These are phyloP conservation scores for Symphodus melops DNA, from an alignment of 2,113 vertebrate genomes.

Conservation along the genomic window DNA sequence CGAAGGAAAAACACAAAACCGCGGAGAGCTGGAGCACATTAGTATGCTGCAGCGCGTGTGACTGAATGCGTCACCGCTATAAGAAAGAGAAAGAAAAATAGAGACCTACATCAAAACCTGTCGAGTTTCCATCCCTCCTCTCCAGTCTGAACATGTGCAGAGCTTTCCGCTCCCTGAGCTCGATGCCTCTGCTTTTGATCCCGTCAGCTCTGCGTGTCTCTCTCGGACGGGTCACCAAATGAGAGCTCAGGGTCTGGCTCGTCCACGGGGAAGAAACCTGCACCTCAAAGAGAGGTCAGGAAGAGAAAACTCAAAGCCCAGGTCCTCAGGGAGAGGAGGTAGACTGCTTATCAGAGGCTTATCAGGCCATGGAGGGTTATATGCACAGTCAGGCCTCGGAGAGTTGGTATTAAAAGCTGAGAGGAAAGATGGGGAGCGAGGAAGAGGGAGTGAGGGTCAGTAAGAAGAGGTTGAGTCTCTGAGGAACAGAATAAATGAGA, in stretches of 20 bases:
- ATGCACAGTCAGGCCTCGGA: slow-evolving; percentile 67
- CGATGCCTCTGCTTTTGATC: slow-evolving; percentile 65
- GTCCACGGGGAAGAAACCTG: slow-evolving; percentile 63
- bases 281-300: slow-evolving; percentile 72
- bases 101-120: slow-evolving; percentile 26
- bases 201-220: slow-evolving; percentile 57
- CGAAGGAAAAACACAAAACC: slow-evolving; percentile 25
- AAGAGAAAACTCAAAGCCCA: slow-evolving; percentile 51
- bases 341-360: slow-evolving; percentile 67
- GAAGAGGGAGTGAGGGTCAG: slow-evolving; percentile 34
- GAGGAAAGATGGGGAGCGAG: slow-evolving; percentile 29
- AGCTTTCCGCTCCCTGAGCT: slow-evolving; percentile 55
- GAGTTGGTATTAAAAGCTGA: slow-evolving; percentile 61
- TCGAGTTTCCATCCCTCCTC: slow-evolving; percentile 43
- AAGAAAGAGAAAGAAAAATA: neutral
- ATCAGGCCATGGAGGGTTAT: slow-evolving; percentile 57
- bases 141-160: slow-evolving; percentile 55
- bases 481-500: slow-evolving; percentile 54
- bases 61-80: neutral
- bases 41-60: slow-evolving; percentile 37
- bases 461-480: slow-evolving; percentile 30
- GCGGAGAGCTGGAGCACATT: slow-evolving; percentile 21
- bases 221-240: slow-evolving; percentile 60
- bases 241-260: slow-evolving; percentile 57
- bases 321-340: slow-evolving; percentile 58